Evolutionary conservation across 1,140 invertebrate genomes (phyloP), one percentile per base, ranked within the genome.

Genomic region (Scaptomyza pallida): DNA sequence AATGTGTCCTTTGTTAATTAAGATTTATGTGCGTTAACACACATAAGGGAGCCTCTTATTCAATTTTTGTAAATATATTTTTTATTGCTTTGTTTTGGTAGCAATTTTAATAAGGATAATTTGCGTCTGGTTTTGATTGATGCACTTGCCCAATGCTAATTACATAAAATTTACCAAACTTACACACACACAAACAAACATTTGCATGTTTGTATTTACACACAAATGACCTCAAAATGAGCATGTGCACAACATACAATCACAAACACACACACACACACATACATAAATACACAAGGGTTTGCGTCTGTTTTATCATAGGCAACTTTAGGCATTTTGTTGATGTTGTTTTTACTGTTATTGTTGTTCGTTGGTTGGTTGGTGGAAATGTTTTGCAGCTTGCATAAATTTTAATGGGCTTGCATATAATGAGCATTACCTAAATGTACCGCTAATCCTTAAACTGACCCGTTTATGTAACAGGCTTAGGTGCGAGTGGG

Each of bases 101-200:
- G 33, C 33, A 37, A 4, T 37, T 37, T 37, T 37, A 37, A 37
- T 37, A n/a, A 37, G 33, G 33, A 37, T 37, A 37, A n/a, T 37
- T 37, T 37, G 33, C n/a, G 12, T 37, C 33, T 37, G 33, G 12
- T 37, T 37, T 37, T 37, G 33, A 37, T 37, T 37, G 33, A 37
- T 37, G 33, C 33, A 37, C 10, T 37, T 37, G 12, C 33, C 33
- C 33, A n/a, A 5, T n/a, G 33, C 33, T 12, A 37, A 37, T 37
- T 5, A n/a, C 33, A 37, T 12, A 37, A 37, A 37, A 37, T n/a
- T 0, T 3, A 37, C 33, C 33, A 37, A 37, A 37, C 33, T 37
- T 37, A 3, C 33, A 37, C 33, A 37, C n/a, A 37, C n/a, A n/a
- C 12, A 21, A 21, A 9, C 26, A 5, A n/a, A 5, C 12, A n/a